Evolutionary conservation across 2,113 vertebrate species (phyloP).

Genomic region (Phylloscopus whistleri): DNA sequence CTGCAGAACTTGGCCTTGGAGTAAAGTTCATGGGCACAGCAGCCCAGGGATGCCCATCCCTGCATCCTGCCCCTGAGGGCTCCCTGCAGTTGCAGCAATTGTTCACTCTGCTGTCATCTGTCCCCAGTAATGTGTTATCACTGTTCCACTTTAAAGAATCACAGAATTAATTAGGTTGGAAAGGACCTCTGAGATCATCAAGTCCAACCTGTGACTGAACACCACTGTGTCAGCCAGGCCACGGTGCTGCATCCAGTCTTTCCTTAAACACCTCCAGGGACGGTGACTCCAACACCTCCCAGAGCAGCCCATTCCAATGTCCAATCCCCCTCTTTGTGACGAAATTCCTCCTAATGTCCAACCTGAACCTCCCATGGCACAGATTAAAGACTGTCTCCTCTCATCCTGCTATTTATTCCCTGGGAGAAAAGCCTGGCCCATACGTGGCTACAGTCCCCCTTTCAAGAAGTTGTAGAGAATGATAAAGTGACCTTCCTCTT

Average conservation of each 20-base stretch:
- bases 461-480: background rate
- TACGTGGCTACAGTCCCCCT: background rate
- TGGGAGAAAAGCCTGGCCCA: background rate
- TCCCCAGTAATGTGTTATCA: accelerated
- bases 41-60: accelerated
- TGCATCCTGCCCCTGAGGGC: background rate
- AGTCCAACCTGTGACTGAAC: background rate
- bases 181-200: background rate
- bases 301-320: background rate
- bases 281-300: background rate
- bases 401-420: background rate
- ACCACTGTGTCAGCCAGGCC: background rate
- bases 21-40: background rate
- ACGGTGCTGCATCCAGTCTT: accelerated
- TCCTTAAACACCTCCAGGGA: background rate
- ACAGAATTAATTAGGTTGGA: background rate
- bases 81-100: background rate
- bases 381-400: background rate
- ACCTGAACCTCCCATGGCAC: background rate
- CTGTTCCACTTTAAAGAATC: background rate
- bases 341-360: background rate
- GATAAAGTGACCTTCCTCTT: background rate
- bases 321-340: background rate
- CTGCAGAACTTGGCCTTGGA: background rate
- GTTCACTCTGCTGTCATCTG: background rate